Conservation (phyloP, 1,140 invertebrate species). For the Zaprionus taronus region DNA sequence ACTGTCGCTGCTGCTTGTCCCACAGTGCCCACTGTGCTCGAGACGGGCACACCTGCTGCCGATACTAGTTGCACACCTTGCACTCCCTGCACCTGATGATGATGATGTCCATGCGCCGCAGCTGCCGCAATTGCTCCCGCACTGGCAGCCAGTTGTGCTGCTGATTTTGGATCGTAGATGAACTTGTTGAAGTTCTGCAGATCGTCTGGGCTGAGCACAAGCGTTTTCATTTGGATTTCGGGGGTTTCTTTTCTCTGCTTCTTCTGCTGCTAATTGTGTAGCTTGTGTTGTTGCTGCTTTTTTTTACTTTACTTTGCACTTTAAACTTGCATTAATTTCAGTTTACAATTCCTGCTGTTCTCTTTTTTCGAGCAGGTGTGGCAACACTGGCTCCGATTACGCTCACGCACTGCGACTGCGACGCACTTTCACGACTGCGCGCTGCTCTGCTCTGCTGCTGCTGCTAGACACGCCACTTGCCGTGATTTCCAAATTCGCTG, state of each 20-base stretch:
- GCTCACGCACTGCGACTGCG: conserved; percentile 40
- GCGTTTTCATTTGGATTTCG: conserved; percentile 76
- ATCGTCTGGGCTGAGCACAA: conserved; percentile 76
- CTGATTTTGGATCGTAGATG: conserved; percentile 79
- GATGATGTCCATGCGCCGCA: conserved; percentile 55
- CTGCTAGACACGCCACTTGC: conserved; percentile 48
- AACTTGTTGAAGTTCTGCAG: conserved; percentile 82
- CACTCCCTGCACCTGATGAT: background rate
- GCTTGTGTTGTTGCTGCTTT: conserved; percentile 29
- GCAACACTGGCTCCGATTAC: conserved; percentile 31
- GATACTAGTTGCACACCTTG: conserved; percentile 58
- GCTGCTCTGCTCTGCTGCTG: background rate
- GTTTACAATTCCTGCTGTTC: background rate
- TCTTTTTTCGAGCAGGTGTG: conserved; percentile 21
- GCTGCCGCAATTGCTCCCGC: conserved; percentile 72
- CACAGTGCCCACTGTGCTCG: conserved; percentile 16
- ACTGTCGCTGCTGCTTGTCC: conserved; percentile 36
- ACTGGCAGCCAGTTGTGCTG: conserved; percentile 72
- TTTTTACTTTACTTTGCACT: conserved; percentile 20
- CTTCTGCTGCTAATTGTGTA: conserved; percentile 15
- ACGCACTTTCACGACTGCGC: conserved; percentile 52
- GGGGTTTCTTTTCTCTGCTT: background rate
- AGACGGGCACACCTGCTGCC: conserved; percentile 35
- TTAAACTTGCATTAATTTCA: conserved; percentile 21
- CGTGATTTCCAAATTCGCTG: conserved; percentile 67